Evolutionary conservation across 2,888 invertebrate species (phyloP).

Genomic region (Sphecodes monilicornis): DNA sequence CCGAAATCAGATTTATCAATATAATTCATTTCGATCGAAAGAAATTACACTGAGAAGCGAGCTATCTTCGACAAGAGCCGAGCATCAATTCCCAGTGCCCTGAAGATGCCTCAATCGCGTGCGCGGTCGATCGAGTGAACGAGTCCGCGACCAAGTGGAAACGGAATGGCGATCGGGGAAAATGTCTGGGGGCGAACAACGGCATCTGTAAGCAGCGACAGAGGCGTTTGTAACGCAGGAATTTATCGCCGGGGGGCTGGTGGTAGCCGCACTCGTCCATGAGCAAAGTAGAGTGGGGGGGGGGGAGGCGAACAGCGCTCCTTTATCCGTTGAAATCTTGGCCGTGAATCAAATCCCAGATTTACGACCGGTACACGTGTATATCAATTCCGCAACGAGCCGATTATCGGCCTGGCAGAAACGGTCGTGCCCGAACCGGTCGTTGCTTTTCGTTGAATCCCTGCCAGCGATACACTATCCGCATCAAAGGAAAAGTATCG

Average conservation of each 20-base stretch:
- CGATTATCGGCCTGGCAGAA: constrained; percentile 78
- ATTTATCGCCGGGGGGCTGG: constrained; percentile 66
- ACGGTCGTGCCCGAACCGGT: constrained; percentile 53
- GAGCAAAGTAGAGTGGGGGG: background rate
- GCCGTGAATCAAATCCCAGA: constrained; percentile 78
- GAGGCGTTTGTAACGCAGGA: constrained; percentile 60
- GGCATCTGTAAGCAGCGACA: constrained; percentile 49
- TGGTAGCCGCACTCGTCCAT: constrained; percentile 38
- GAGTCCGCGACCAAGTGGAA: constrained; percentile 19
- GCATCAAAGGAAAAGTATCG: constrained; percentile 56
- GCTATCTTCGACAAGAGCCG: background rate
- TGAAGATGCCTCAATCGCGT: constrained; percentile 12
- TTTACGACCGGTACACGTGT: constrained; percentile 72
- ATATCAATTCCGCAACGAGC: constrained; percentile 79
- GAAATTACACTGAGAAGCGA: too few relatives aligned
- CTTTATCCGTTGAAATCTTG: constrained; percentile 75
- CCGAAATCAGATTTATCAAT: too few relatives aligned
- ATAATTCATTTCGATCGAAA: too few relatives aligned
- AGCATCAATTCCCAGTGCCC: background rate
- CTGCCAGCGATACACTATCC: constrained; percentile 73
- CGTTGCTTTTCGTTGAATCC: constrained; percentile 73
- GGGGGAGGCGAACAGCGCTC: constrained; percentile 21
- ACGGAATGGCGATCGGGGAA: constrained; percentile 14
- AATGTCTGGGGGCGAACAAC: constrained; percentile 5
- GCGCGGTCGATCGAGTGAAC: constrained; percentile 12